Conservation (phyloP, 2,797 vertebrate genomes). For the Sylvia borin region DNA sequence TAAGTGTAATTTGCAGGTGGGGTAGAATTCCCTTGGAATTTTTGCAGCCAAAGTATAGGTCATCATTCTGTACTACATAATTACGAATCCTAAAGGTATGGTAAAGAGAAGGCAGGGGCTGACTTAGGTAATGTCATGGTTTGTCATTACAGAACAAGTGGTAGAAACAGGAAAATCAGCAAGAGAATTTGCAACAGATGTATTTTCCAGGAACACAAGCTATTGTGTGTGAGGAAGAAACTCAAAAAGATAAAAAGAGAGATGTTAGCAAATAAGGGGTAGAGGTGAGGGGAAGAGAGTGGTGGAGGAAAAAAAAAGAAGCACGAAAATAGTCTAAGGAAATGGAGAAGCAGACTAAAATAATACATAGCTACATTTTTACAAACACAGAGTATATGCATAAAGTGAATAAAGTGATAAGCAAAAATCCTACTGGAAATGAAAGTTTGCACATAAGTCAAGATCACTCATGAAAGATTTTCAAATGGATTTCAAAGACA, state of each 20-base stretch:
- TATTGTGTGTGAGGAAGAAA: background rate
- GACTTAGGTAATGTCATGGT: background rate
- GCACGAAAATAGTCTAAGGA: background rate
- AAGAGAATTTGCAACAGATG: background rate
- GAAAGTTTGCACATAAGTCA: background rate
- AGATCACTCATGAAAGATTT: background rate
- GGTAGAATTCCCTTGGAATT: background rate
- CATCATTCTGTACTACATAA: background rate
- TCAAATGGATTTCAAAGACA: background rate
- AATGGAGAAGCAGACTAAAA: background rate
- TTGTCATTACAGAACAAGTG: background rate
- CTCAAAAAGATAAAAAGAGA: background rate
- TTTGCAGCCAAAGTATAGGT: background rate
- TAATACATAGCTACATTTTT: background rate
- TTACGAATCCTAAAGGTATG: background rate
- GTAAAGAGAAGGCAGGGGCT: background rate
- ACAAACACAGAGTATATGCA: accelerated
- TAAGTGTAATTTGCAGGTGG: background rate
- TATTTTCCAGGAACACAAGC: background rate
- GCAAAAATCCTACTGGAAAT: background rate
- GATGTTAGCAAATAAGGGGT: background rate
- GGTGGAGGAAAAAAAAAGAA: accelerated
- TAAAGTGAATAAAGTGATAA: background rate
- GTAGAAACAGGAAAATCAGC: background rate
- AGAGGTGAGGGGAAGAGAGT: accelerated